A percentile compares a stretch with the other conserved stretches of the same genome.
Conservation (phyloP, 2,888 invertebrate species). For the Marronus borbonicus region DNA sequence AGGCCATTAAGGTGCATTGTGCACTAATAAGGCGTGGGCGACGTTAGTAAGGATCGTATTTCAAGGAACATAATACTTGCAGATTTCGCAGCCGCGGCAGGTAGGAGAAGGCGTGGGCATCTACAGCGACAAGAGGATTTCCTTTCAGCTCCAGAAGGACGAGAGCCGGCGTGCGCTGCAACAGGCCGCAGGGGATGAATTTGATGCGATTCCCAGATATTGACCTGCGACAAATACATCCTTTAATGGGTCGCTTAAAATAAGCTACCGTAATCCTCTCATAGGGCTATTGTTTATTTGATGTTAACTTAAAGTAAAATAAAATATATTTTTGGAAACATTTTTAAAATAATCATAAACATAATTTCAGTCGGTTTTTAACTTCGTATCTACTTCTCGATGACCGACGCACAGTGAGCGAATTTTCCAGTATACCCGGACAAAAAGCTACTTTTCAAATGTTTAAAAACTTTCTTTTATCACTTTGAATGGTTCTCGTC, state of each 20-base stretch:
- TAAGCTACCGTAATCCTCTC: neutral
- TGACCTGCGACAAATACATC: constrained; percentile 74
- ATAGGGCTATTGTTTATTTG: neutral
- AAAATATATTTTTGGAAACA: neutral
- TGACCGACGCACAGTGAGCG: too few species aligned
- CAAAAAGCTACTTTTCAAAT: too few species aligned
- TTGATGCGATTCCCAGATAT: constrained; percentile 88
- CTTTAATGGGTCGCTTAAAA: constrained; percentile 4
- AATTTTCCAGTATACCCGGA: too few species aligned
- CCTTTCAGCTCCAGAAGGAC: constrained; percentile 86
- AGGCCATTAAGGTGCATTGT: neutral
- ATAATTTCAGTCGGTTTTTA: too few species aligned
- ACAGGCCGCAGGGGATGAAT: constrained; percentile 80
- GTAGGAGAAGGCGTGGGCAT: constrained; percentile 81
- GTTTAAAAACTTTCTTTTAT: too few species aligned
- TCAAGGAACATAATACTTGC: constrained; percentile 74
- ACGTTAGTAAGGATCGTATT: constrained; percentile 42
- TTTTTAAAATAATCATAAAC: too few species aligned
- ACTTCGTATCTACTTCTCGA: too few species aligned
- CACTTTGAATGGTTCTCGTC: too few species aligned
- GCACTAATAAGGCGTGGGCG: constrained; percentile 9
- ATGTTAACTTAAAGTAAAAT: neutral
- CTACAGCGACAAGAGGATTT: constrained; percentile 84
- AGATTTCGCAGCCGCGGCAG: constrained; percentile 85
- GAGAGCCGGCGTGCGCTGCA: constrained; percentile 80